Base-by-base conservation (phyloP, 2,888 invertebrate genomes). In the Drosophila phalerata region DNA sequence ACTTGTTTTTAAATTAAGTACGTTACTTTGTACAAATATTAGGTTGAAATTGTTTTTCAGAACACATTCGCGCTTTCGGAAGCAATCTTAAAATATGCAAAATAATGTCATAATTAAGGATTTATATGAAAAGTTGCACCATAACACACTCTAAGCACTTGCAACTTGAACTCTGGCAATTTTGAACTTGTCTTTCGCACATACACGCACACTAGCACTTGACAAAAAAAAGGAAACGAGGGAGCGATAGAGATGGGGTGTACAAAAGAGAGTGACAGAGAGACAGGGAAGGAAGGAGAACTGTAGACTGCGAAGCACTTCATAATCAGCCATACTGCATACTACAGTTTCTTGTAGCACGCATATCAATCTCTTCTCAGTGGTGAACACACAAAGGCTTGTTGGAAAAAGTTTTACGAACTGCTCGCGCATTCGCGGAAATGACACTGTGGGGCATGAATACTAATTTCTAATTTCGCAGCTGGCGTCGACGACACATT, bases 391-490 rank as follows among this genome's bases (percentile, higher is more conserved):
- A 65, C 57, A 63, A 81, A 79, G 81, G 61, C 73, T 67, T 69
- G 40, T 47, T 61, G 62, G 58, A 69, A 72, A 69, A 74, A 77
- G 53, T 69, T 84, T 75, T 60, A 76, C 74, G 57, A 78, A 78
- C 69, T 77, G 55, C 69, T 69, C 82, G 83, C 86, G 84, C 79
- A 79, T 79, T 78, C 82, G 86, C 79, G 89, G 88, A 88, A 91
- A 91, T 90, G 91, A 86, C 91, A 90, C 90, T 91, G 87, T 85
- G 76, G 90, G 90, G 89, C 91, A 89, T 91, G 91, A 91, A 91
- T 91, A 91, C 90, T 91, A 91, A 91, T 91, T 91, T 88, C 85
- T 90, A 91, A 91, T 91, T 91, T 89, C 56, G 81, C 79, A 79
- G 85, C 89, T 86, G 86, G 72, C 62, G 79, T 65, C 74, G 62